Evolutionary conservation across 2,113 vertebrate species (phyloP).

Genomic region (Delphinus delphis): DNA sequence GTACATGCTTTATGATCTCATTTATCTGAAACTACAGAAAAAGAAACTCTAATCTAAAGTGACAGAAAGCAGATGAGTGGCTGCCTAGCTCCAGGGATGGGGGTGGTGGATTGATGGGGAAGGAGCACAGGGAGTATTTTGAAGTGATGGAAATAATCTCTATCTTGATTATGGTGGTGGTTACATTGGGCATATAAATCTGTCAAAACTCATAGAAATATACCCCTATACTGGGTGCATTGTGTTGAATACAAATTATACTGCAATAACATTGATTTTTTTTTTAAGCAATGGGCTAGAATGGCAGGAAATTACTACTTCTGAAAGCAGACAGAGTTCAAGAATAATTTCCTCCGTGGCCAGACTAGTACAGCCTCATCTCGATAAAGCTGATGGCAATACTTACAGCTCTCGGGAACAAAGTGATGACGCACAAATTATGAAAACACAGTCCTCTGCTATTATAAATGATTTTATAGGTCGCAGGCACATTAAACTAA

Average conservation of each 20-base stretch:
- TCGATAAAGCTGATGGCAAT: neutral
- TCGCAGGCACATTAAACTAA: neutral
- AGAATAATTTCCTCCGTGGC: constrained; percentile 16
- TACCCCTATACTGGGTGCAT: neutral
- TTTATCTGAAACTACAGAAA: neutral
- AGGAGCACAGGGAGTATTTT: neutral
- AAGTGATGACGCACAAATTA: neutral
- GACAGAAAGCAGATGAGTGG: neutral
- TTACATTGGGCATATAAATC: neutral
- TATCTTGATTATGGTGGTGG: neutral
- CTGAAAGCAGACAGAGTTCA: constrained; percentile 7
- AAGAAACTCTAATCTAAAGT: neutral
- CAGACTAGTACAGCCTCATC: neutral
- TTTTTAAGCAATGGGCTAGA: neutral
- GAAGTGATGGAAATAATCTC: neutral
- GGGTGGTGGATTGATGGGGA: neutral
- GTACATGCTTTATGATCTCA: neutral
- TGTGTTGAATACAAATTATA: neutral
- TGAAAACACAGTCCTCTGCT: neutral
- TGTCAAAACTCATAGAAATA: constrained; percentile 32
- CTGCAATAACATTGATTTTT: neutral
- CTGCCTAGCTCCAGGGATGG: neutral
- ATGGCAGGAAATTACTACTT: constrained; percentile 39
- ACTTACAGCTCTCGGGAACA: neutral
- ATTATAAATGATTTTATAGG: neutral